Conservation (phyloP, 2,113 vertebrate genomes). For the Corythoichthys intestinalis region DNA sequence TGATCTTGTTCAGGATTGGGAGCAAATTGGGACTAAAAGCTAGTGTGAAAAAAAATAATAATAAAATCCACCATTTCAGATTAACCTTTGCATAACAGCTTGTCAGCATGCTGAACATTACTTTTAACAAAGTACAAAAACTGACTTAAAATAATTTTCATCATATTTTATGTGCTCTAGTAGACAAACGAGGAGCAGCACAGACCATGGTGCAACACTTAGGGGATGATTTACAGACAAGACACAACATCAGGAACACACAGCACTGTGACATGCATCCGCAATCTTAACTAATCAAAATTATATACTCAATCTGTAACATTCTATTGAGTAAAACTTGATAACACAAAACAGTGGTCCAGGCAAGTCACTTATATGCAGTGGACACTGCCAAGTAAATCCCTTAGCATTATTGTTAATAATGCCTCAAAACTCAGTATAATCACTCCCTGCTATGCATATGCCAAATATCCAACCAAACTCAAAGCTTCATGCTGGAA, state of each 20-base stretch:
- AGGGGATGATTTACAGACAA: constrained; percentile 36
- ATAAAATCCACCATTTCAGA: neutral
- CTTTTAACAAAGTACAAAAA: neutral
- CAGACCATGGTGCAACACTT: constrained; percentile 42
- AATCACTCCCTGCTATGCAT: constrained; percentile 7
- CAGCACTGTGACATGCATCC: constrained; percentile 33
- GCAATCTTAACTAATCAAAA: too few species aligned
- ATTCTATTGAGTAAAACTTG: neutral
- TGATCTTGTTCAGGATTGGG: constrained; percentile 5
- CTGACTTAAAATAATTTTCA: neutral
- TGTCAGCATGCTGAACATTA: constrained; percentile 40
- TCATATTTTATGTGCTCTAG: neutral
- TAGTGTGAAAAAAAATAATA: neutral
- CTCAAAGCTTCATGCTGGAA: constrained; percentile 57
- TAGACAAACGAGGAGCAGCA: constrained; percentile 50
- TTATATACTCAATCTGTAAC: neutral
- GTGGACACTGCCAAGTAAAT: constrained; percentile 1
- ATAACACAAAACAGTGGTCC: neutral
- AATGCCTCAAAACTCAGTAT: constrained; percentile 21
- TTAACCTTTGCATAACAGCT: constrained; percentile 13
- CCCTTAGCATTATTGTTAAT: neutral
- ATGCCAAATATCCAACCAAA: constrained; percentile 7
- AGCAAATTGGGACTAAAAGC: neutral
- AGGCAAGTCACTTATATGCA: neutral
- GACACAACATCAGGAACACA: constrained; percentile 31